Conservation (phyloP, 2,113 vertebrate species). For the Phrynocephalus versicolor region DNA sequence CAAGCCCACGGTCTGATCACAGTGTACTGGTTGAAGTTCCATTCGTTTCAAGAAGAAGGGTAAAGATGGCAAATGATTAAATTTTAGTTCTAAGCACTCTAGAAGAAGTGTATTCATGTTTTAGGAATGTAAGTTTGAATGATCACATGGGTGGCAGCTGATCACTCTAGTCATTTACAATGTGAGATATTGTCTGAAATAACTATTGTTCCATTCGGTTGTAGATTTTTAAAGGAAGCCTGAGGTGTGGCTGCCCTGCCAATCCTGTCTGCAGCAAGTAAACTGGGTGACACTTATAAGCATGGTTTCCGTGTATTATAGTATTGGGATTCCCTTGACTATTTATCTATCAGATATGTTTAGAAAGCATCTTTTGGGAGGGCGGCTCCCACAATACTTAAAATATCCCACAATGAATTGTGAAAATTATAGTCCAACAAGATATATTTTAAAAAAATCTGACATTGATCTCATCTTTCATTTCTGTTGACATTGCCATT, state of each 20-base stretch:
- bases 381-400: too few relatives aligned
- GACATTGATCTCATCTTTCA: too few relatives aligned
- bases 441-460: too few relatives aligned
- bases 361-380: too few relatives aligned
- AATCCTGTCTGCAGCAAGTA: not conserved
- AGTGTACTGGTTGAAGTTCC: too few relatives aligned
- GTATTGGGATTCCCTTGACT: not conserved
- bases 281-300: not conserved
- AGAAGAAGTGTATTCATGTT: not conserved
- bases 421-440: too few relatives aligned
- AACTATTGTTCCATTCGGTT: not conserved
- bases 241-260: not conserved
- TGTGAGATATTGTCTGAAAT: not conserved
- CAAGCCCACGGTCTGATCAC: too few relatives aligned
- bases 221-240: not conserved
- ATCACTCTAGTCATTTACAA: not conserved
- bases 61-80: not conserved
- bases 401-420: too few relatives aligned
- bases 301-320: not conserved
- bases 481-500: too few relatives aligned
- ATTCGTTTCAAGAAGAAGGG: not conserved
- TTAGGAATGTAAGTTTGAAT: not conserved
- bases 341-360: not conserved
- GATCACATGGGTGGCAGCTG: not conserved
- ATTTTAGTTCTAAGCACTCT: not conserved